phyloP scores from a whole-genome alignment of 2,113 vertebrate genomes.

The Cyprinodon brontotheroides region DNA sequence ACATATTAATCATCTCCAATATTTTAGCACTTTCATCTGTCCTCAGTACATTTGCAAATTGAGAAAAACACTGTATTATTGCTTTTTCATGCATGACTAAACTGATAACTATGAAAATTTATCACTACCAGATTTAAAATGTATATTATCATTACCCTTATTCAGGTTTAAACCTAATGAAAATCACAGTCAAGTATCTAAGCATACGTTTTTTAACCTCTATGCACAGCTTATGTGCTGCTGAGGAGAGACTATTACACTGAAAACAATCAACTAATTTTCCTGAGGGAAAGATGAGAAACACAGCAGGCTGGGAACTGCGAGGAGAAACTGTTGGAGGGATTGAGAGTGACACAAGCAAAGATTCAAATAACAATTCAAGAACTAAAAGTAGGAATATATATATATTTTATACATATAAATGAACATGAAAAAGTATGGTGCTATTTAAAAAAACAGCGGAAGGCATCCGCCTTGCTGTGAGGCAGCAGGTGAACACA shows the following conservation, averaged over 20 bases:
- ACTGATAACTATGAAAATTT: not conserved
- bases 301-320: conserved; percentile 21
- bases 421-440: conserved; percentile 11
- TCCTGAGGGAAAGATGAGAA: conserved; percentile 10
- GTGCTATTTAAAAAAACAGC: conserved; percentile 21
- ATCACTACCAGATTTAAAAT: not conserved
- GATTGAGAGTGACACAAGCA: not conserved
- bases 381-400: not conserved
- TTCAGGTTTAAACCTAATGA: not conserved
- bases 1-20: not conserved
- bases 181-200: not conserved
- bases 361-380: not conserved
- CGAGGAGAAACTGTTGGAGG: not conserved
- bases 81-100: not conserved
- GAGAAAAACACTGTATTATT: not conserved
- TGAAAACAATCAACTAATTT: conserved; percentile 20
- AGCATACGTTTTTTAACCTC: not conserved
- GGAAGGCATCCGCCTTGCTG: conserved; percentile 23
- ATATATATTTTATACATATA: not conserved
- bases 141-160: not conserved
- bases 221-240: not conserved
- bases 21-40: not conserved
- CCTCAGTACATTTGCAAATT: not conserved
- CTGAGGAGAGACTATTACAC: conserved; percentile 12
- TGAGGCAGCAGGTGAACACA: conserved; percentile 50